A percentile compares a stretch with the other conserved stretches of the same genome.
phyloP scores from a whole-genome alignment of 2,888 invertebrate genomes.

The Aricia artaxerxes region DNA sequence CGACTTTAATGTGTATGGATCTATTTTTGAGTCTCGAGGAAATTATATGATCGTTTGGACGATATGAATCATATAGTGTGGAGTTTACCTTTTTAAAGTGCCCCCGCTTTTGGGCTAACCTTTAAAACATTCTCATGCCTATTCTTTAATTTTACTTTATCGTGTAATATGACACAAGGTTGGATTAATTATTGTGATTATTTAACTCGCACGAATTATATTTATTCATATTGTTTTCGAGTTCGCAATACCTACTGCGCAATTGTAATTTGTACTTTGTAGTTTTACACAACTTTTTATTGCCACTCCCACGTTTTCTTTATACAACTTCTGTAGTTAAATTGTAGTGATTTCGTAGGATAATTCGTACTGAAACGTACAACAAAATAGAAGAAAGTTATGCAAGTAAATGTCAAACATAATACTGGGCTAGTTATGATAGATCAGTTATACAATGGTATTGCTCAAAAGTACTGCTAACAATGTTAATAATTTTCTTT shows the following conservation, averaged over 20 bases:
- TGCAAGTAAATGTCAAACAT: conserved; percentile 6
- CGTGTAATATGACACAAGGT: conserved; percentile 19
- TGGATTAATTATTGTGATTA: background rate
- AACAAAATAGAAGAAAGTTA: conserved; percentile 22
- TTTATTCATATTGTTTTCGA: conserved; percentile 16
- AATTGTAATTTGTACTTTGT: conserved; percentile 9
- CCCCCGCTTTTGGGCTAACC: background rate
- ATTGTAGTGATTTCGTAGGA: conserved; percentile 21
- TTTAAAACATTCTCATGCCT: conserved; percentile 9
- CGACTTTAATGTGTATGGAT: no score
- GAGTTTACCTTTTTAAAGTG: background rate
- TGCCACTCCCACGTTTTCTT: conserved; percentile 29
- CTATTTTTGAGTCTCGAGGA: no score
- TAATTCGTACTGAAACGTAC: conserved; percentile 10
- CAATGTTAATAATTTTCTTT: background rate
- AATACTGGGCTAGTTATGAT: background rate
- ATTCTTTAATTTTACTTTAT: background rate
- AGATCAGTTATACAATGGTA: background rate
- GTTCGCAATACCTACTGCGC: conserved; percentile 17
- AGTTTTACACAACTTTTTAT: conserved; percentile 28
- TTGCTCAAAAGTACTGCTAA: background rate
- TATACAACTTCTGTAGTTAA: conserved; percentile 6
- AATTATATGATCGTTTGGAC: no score
- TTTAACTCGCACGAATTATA: conserved; percentile 1
- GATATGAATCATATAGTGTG: no score